A percentile compares a stretch with the other conserved stretches of the same genome.
phyloP scores from a whole-genome alignment of 1,140 invertebrate species.

The Campodea augens region DNA sequence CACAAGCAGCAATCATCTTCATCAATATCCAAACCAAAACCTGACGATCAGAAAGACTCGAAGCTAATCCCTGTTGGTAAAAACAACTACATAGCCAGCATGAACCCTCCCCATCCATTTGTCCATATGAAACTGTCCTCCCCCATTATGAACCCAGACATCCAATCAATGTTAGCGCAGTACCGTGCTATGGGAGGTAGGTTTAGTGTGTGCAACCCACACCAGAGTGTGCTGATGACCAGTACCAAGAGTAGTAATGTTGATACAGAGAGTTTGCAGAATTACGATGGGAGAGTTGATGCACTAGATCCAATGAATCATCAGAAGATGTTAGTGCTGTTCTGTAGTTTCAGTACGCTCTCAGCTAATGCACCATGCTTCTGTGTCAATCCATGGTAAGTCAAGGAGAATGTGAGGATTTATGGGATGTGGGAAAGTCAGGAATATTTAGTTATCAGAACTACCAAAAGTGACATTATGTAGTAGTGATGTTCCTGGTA shows the following conservation, averaged over 20 bases:
- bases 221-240: not conserved
- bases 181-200: constrained; percentile 68
- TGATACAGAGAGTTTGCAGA: constrained; percentile 12
- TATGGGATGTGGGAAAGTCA: too few relatives aligned
- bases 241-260: constrained; percentile 11
- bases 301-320: constrained; percentile 71
- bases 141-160: constrained; percentile 31
- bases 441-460: too few relatives aligned
- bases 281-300: constrained; percentile 34
- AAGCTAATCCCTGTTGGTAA: constrained; percentile 10
- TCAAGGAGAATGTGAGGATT: too few relatives aligned
- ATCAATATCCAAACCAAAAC: too few relatives aligned
- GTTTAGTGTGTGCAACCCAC: constrained; percentile 23
- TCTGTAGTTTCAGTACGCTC: constrained; percentile 73
- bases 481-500: too few relatives aligned
- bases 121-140: constrained; percentile 43
- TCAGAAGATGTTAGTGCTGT: constrained; percentile 70
- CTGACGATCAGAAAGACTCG: constrained; percentile 9
- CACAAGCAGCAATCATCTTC: not conserved
- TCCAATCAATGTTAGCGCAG: constrained; percentile 55
- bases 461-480: too few relatives aligned
- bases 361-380: constrained; percentile 64
- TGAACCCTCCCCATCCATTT: constrained; percentile 41
- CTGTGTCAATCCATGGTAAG: constrained; percentile 71
- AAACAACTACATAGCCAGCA: constrained; percentile 8